phyloP scores from a whole-genome alignment of 1,140 invertebrate genomes.

The Charaxes varanes region DNA sequence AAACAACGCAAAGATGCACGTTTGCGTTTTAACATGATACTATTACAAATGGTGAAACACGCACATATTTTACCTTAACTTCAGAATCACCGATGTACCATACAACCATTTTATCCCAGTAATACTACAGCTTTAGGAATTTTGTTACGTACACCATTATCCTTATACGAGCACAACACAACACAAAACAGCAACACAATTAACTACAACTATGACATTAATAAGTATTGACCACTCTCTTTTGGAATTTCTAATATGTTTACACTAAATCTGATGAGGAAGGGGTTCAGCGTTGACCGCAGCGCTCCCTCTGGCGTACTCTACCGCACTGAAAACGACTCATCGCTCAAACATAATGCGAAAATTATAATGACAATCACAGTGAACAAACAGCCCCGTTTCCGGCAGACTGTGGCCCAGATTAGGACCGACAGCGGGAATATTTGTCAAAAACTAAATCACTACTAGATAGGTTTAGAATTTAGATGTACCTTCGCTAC shows the following conservation, averaged over 20 bases:
- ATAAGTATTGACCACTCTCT: too few species aligned
- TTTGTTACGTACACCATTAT: conserved; percentile 1
- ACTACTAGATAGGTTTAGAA: not conserved
- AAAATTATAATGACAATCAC: conserved; percentile 56
- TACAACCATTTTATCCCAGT: conserved; percentile 44
- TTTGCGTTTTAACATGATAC: too few species aligned
- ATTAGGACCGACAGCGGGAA: not conserved
- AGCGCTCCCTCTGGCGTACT: not conserved
- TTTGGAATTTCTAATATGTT: not conserved
- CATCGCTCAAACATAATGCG: conserved; percentile 7
- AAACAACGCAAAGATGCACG: too few species aligned
- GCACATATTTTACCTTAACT: conserved; percentile 21
- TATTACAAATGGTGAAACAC: too few species aligned
- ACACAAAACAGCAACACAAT: too few species aligned
- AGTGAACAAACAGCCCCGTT: conserved; percentile 33
- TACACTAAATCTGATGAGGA: not conserved
- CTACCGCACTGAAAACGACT: not conserved
- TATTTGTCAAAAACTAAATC: not conserved
- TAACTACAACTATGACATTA: too few species aligned
- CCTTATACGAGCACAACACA: not conserved
- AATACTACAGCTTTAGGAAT: conserved; percentile 1
- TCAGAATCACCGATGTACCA: conserved; percentile 38
- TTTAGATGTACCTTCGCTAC: not conserved
- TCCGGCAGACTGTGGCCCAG: conserved; percentile 33
- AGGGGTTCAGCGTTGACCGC: too few species aligned